Evolutionary conservation across 2,113 vertebrate species (phyloP), one percentile per base, ranked within the genome.

Genomic region (Crocuta crocuta): DNA sequence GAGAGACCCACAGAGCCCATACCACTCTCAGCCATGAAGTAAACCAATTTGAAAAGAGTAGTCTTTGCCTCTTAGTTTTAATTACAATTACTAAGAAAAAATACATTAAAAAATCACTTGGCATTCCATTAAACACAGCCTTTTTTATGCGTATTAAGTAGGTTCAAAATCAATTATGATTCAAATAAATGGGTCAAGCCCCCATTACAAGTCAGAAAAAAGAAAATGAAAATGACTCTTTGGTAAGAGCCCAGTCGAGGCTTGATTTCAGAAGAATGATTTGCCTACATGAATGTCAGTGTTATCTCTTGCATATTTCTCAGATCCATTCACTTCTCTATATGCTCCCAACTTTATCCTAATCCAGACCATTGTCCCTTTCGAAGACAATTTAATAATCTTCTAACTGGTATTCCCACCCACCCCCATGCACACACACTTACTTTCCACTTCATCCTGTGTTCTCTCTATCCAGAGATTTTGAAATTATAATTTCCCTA

Each of bases 111-210:
- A 98, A 89, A 23, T 66, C 53, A 45, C 23, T 58, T 66, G 84
- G 28, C 1, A 68, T 94, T 58, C 28, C 50, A 86, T 43, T 89
- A 73, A 45, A 15, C 33, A 66, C 33, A 93, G 43, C 81, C 35
- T 48, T 82, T 85, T 82, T 63, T 53, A 71, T 74, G 84, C 11
- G 84, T 93, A 89, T 17, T 71, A 96, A 94, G 74, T 45, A 35
- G 43, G 35, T 76, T 96, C 45, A 76, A 80, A 93, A 85, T 94
- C 13, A 87, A 48, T 93, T 91, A 88, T 86, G 58, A 91, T 94
- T 82, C 65, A 94, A 66, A 89, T 91, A 95, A n/a, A 19, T 89
- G 58, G 55, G 31, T 73, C 63, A 93, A 43, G 43, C 63, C 31
- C 43, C 83, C 39, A 61, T 66, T n/a, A 55, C n/a, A 78, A 85